Percentiles rank a stretch among this genome's conserved stretches.
Conservation (phyloP, 2,113 vertebrate genomes). For the Fulica atra region DNA sequence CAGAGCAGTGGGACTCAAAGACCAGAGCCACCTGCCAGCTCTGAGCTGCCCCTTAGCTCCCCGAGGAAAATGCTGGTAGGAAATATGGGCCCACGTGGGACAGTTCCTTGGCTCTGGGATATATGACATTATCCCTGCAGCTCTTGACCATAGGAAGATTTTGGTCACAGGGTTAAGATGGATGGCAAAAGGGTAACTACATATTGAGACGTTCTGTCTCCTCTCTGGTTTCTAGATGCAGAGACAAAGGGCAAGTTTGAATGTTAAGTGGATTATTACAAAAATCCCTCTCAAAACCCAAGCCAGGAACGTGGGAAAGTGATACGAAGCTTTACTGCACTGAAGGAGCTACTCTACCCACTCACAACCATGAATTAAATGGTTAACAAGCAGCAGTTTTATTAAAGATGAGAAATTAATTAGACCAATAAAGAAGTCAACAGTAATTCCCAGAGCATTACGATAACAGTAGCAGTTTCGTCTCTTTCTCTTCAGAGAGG, state of each 20-base stretch:
- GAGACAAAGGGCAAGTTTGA: neutral
- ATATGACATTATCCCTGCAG: neutral
- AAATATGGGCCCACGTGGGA: neutral
- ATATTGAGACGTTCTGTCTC: neutral
- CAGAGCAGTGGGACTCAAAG: neutral
- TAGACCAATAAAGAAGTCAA: constrained; percentile 1
- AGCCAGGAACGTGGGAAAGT: neutral
- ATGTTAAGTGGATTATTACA: neutral
- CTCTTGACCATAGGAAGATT: neutral
- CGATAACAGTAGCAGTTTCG: neutral
- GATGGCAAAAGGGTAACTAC: neutral
- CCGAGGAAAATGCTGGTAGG: neutral
- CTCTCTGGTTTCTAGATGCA: neutral
- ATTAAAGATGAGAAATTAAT: constrained; percentile 1
- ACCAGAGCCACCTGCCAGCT: neutral
- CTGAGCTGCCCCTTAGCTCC: neutral
- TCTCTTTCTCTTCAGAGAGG: neutral
- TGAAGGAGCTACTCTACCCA: neutral
- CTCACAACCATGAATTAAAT: neutral
- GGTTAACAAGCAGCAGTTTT: neutral
- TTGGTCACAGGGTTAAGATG: neutral
- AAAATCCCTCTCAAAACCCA: neutral
- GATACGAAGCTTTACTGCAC: neutral
- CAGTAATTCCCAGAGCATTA: neutral
- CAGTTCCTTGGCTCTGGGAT: neutral